A percentile compares a stretch with the other conserved stretches of the same genome.
Evolutionary conservation across 2,113 vertebrate species (phyloP).

Genomic region (Corythaixoides concolor): DNA sequence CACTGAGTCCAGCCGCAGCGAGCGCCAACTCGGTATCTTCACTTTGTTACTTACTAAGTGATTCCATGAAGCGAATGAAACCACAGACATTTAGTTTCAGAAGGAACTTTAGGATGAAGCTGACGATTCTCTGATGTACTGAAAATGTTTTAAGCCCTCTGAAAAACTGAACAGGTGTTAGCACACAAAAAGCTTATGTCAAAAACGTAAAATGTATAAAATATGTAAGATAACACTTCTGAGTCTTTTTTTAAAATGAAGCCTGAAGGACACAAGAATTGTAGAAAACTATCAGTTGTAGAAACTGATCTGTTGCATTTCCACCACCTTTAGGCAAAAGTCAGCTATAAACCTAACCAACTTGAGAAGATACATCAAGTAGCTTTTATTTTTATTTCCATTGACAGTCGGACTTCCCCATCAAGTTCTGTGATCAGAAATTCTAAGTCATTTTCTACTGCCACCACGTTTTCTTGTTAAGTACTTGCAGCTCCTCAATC

Average conservation of each 20-base stretch:
- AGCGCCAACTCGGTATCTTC: neutral
- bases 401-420: neutral
- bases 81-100: neutral
- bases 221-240: neutral
- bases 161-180: neutral
- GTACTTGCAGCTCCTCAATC: neutral
- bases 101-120: neutral
- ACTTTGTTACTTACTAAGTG: rapidly evolving
- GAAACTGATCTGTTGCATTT: rapidly evolving
- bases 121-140: neutral
- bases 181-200: neutral
- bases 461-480: neutral
- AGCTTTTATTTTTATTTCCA: neutral
- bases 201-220: neutral
- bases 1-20: neutral
- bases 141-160: rapidly evolving
- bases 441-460: neutral
- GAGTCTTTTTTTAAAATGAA: neutral
- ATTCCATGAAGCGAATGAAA: rapidly evolving
- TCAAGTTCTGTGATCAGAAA: neutral
- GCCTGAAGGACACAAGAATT: neutral
- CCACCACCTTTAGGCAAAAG: neutral
- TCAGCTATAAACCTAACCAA: neutral
- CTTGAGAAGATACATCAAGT: neutral
- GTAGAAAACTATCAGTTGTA: neutral